Percentiles rank a stretch among this genome's conserved stretches.
These are phyloP conservation scores for Spisula solida DNA, from an alignment of 2,888 invertebrate species.

Conservation along the genomic window DNA sequence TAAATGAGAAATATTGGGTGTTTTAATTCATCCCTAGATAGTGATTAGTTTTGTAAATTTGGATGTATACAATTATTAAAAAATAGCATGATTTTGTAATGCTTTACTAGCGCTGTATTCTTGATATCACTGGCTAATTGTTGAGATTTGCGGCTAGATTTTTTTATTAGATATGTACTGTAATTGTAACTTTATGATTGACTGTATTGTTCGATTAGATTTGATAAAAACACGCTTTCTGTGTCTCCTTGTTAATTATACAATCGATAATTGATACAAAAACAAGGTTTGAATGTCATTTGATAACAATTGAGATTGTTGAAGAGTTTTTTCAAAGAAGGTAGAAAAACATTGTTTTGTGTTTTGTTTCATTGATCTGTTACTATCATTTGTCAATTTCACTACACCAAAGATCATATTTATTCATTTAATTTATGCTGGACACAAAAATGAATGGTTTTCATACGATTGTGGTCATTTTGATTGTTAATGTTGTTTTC, in stretches of 20 bases:
- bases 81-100: neutral
- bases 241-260: neutral
- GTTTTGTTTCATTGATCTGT: neutral
- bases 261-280: conserved; percentile 2
- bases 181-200: neutral
- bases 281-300: neutral
- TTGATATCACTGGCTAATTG: neutral
- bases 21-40: neutral
- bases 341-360: neutral
- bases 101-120: conserved; percentile 3
- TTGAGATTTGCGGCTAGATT: neutral
- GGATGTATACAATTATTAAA: conserved; percentile 21
- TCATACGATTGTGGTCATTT: neutral
- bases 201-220: neutral
- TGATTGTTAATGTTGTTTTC: neutral
- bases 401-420: neutral
- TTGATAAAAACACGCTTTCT: neutral
- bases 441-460: neutral
- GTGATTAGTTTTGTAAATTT: conserved; percentile 14
- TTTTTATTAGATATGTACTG: neutral
- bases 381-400: neutral
- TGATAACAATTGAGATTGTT: neutral
- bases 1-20: neutral
- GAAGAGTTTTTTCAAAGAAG: conserved; percentile 6
- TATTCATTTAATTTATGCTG: conserved; percentile 7